Percentiles rank a stretch among this genome's conserved stretches.
These are phyloP conservation scores for Megastigmus dorsalis DNA, from an alignment of 2,888 invertebrate genomes.

Conservation along the genomic window DNA sequence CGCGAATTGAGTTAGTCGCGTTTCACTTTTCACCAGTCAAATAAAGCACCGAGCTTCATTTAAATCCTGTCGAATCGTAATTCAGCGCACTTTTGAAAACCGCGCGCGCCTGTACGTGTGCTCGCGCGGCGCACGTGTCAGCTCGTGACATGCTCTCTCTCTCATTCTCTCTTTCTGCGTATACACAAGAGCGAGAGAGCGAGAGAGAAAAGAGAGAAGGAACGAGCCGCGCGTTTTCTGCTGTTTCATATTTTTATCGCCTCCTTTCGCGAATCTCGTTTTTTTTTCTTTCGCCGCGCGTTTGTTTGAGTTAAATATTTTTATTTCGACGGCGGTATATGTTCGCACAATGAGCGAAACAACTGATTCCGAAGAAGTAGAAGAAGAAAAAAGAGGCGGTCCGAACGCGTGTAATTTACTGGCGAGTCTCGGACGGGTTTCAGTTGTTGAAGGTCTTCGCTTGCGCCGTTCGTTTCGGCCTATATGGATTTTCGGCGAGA, in stretches of 20 bases:
- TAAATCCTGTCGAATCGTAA: slow-evolving; percentile 49
- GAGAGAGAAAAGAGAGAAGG: too few relatives aligned
- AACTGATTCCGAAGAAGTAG: slow-evolving; percentile 20
- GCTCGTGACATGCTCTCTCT: slow-evolving; percentile 20
- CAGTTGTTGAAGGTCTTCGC: background rate
- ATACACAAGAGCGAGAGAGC: too few relatives aligned
- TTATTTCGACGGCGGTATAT: slow-evolving; percentile 32
- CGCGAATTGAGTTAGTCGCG: slow-evolving; percentile 49
- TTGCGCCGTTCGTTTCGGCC: too few relatives aligned
- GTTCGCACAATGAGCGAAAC: background rate
- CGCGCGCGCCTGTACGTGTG: too few relatives aligned
- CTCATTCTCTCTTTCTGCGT: background rate
- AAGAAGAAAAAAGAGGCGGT: too few relatives aligned
- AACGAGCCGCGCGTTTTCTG: background rate
- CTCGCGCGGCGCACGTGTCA: too few relatives aligned
- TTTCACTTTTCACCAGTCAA: slow-evolving; percentile 53
- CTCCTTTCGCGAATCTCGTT: background rate
- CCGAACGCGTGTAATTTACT: slow-evolving; percentile 21
- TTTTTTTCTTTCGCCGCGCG: background rate
- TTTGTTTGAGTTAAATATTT: slow-evolving; percentile 36
- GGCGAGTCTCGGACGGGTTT: background rate
- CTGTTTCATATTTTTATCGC: background rate
- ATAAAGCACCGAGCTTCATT: slow-evolving; percentile 50
- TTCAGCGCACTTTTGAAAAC: slow-evolving; percentile 40
- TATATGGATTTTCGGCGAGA: too few relatives aligned